Percentiles rank a stretch among this genome's conserved stretches.
Evolutionary conservation across 1,140 invertebrate species (phyloP).

Genomic region (Piezodorus guildinii): DNA sequence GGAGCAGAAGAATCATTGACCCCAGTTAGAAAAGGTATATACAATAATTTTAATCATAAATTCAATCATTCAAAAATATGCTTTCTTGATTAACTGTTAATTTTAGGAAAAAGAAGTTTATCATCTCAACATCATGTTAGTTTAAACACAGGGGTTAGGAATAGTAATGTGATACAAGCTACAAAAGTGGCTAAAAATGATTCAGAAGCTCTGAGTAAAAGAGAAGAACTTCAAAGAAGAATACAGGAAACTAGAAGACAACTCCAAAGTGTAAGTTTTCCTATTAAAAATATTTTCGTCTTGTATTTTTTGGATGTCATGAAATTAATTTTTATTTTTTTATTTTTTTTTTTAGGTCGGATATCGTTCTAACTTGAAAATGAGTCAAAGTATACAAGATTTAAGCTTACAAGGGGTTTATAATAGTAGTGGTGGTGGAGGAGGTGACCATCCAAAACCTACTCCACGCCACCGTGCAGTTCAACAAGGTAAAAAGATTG

Average conservation of each 20-base stretch:
- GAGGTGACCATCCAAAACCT: conserved; percentile 35
- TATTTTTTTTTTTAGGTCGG: conserved; percentile 46
- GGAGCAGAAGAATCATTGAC: conserved; percentile 42
- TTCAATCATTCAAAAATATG: too few species aligned
- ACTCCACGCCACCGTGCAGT: conserved; percentile 33
- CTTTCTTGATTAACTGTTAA: too few species aligned
- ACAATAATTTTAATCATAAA: neutral
- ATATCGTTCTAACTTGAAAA: conserved; percentile 58
- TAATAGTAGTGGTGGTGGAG: conserved; percentile 23
- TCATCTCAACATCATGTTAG: conserved; percentile 31
- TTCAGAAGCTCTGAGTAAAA: conserved; percentile 53
- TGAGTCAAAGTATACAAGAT: conserved; percentile 71
- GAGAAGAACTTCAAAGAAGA: conserved; percentile 70
- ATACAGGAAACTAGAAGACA: conserved; percentile 79
- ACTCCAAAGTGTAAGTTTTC: conserved; percentile 61
- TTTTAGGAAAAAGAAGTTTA: conserved; percentile 29
- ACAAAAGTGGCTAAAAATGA: conserved; percentile 44
- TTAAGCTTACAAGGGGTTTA: conserved; percentile 44
- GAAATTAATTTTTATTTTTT: neutral
- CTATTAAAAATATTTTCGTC: neutral
- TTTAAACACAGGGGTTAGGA: conserved; percentile 28
- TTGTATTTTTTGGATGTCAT: neutral
- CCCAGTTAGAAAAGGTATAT: conserved; percentile 22
- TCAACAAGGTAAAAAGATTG: conserved; percentile 34
- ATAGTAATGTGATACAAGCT: conserved; percentile 43